phyloP scores from a whole-genome alignment of 2,888 invertebrate genomes.

The Koerneria pararmatus region DNA sequence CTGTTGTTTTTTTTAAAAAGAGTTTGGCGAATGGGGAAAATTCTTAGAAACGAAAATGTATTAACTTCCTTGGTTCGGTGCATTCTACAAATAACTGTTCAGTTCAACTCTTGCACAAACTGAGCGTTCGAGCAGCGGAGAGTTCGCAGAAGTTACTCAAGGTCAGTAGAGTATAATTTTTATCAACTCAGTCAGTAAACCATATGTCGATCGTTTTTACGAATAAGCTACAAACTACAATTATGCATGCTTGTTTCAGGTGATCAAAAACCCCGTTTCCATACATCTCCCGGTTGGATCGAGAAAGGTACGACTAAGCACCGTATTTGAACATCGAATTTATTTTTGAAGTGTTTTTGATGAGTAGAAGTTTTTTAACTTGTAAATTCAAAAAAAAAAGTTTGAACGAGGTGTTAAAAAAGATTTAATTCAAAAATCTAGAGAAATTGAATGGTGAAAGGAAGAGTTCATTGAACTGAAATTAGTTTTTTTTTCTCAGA shows the following conservation, averaged over 20 bases:
- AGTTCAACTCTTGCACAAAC: constrained; percentile 94
- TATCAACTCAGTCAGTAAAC: background rate
- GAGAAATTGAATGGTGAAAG: background rate
- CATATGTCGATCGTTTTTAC: background rate
- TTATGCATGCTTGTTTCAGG: constrained; percentile 8
- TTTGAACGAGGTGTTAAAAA: no score
- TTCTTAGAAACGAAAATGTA: no score
- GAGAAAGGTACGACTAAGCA: constrained; percentile 83
- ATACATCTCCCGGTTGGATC: constrained; percentile 91
- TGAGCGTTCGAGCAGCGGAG: constrained; percentile 83
- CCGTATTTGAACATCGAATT: constrained; percentile 63
- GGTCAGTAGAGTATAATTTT: constrained; percentile 48
- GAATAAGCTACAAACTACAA: background rate
- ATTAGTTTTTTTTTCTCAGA: no score
- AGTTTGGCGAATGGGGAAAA: no score
- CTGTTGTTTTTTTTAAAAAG: no score
- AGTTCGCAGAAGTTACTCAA: constrained; percentile 83
- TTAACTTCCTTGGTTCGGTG: no score
- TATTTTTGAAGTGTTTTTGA: constrained; percentile 3
- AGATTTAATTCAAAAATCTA: no score
- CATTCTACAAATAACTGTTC: no score
- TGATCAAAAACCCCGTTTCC: constrained; percentile 88
- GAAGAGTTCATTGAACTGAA: background rate
- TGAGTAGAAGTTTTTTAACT: constrained; percentile 15
- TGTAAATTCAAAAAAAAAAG: no score